Conservation (phyloP, 2,888 invertebrate genomes). For the Lycaena phlaeas region DNA sequence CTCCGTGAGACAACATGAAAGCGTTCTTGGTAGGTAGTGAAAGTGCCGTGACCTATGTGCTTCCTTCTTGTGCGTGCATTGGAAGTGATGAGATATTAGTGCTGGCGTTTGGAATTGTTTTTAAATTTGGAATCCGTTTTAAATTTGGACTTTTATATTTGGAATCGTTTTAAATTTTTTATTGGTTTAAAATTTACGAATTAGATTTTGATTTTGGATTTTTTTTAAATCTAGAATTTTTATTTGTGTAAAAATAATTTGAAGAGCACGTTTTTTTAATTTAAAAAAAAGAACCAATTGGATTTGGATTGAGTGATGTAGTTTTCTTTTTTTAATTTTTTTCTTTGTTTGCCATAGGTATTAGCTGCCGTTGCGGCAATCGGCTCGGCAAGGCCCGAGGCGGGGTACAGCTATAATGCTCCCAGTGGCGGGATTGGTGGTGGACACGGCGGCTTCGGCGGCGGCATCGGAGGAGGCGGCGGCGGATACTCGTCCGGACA, state of each 20-base stretch:
- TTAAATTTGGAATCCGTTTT: not conserved
- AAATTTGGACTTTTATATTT: not conserved
- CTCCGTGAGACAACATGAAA: slow-evolving; percentile 71
- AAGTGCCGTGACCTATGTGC: slow-evolving; percentile 64
- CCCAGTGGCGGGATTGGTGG: slow-evolving; percentile 47
- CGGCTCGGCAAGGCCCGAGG: slow-evolving; percentile 74
- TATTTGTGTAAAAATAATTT: slow-evolving; percentile 1
- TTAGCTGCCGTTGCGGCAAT: slow-evolving; percentile 70
- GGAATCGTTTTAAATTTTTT: too few relatives aligned
- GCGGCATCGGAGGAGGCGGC: slow-evolving; percentile 30
- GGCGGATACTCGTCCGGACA: slow-evolving; percentile 31
- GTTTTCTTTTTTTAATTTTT: slow-evolving; percentile 8
- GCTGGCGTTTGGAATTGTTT: slow-evolving; percentile 11
- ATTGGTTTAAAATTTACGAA: not conserved
- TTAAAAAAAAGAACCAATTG: not conserved
- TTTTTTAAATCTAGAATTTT: not conserved
- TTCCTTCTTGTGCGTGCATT: too few relatives aligned
- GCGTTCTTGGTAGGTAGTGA: slow-evolving; percentile 73
- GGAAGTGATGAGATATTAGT: too few relatives aligned
- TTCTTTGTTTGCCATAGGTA: slow-evolving; percentile 46
- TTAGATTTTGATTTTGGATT: not conserved
- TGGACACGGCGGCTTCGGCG: slow-evolving; percentile 30
- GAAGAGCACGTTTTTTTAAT: not conserved
- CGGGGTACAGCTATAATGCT: slow-evolving; percentile 74
- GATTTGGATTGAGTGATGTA: not conserved